Evolutionary conservation across 64 coral and sea anemone species (phyloP), one percentile per base, ranked within the genome.

Genomic region (Montipora foliosa): DNA sequence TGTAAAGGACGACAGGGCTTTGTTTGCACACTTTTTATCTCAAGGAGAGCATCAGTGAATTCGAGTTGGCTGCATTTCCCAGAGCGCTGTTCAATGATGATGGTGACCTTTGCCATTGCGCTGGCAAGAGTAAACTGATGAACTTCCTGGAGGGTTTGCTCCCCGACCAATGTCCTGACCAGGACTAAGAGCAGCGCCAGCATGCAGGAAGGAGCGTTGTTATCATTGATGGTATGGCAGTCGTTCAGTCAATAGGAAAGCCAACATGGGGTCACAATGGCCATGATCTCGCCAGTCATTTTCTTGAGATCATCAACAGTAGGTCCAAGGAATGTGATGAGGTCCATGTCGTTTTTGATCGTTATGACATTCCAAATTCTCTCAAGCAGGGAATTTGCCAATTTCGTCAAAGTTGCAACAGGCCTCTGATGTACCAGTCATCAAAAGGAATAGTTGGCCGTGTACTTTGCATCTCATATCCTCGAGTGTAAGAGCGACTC

Each of bases 261-360:
- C 52, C 78, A 80, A 49, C 15, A 51, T 80, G 47, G 78, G 0
- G 16, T 17, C 3, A 16, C 45, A 80, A 19, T 80, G 46, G 46
- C 4, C 52, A 25, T 49, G 46, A 51, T 14, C 52, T 49, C 9
- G 78, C 78, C n/a, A 45, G n/a, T 75, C 44, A 24, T 24, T 75
- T 89, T 46, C 9, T 89, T 19, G 89, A 49, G 47, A 79, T 70
- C 8, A 91, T 91, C 19, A 77, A 91, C 14, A 47, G 61, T 10
- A 91, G 64, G 19, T 74, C 77, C 12, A 22, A 67, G 24, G 64
- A 51, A 13, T 67, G 59, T 60, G 61, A 44, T 22, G 60, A 91
- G 80, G 89, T 91, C 17, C 89, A 91, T 29, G 47, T 91, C 13
- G 50, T 91, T 50, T 91, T 91, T 91, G 61, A 91, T 59, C 88